Base-by-base conservation (phyloP, 2,797 vertebrate species). In the Siniperca obscura region DNA sequence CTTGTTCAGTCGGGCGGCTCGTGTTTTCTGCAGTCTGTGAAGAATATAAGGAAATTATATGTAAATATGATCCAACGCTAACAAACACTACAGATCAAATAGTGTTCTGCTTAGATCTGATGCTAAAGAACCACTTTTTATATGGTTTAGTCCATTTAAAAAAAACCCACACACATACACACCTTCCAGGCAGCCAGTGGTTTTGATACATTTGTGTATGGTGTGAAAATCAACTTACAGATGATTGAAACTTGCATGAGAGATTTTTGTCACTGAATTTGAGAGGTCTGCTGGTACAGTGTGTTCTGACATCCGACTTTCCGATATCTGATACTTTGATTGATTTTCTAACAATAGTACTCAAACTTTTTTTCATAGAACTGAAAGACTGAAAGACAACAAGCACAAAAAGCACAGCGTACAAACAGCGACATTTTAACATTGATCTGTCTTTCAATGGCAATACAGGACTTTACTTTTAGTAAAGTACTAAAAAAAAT, bases 1-100 rank as follows among this genome's bases (percentile, higher is more conserved):
- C 90, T 0, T 30, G 27, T 19, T 68, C 73, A 72, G 13, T 46
- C 10, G 13, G 80, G 74, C 1, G 69, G 44, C 46, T 88, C 55
- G 27, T 76, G 40, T 53, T 83, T 22, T 40, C 69, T 27, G 56
- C 22, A 59, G 75, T 50, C 91, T 94, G 64, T 21, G 14, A 74
- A 50, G 17, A 82, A 76, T 2, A 55, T 8, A 68, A 46, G 17
- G 3, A 65, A 78, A 78, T 38, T 0, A 10, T 14, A 53, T 46
- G 13, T 34, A 42, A 83, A 74, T 56, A 48, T 38, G 48, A 69
- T 62, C 56, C 14, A 36, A 7, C 8, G 50, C 12, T 5, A n/a
- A 40, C 25, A 56, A 38, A 25, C 11, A 34, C 4, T 3, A 50
- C 11, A 9, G 5, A 25, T 6, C 6, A 48, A 67, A 62, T 16